A percentile compares a stretch with the other conserved stretches of the same genome.
Evolutionary conservation across 1,140 invertebrate genomes (phyloP).

Genomic region (Lerema accius): DNA sequence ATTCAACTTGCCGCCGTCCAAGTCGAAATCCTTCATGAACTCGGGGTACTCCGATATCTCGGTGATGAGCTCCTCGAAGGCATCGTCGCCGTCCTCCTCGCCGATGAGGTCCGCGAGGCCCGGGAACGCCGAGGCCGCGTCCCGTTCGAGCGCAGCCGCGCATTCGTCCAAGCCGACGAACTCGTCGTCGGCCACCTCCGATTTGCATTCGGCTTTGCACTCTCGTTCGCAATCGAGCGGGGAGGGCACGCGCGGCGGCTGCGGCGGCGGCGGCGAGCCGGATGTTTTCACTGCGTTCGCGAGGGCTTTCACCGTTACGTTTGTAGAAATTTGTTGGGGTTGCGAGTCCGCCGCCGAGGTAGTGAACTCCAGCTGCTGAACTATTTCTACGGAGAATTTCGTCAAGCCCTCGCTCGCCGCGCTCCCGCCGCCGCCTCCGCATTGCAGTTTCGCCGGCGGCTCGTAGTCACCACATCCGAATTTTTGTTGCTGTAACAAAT

Average conservation of each 20-base stretch:
- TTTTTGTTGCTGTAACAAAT: conserved; percentile 90
- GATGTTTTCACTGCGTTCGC: conserved; percentile 92
- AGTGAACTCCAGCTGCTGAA: conserved; percentile 94
- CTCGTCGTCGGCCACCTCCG: conserved; percentile 91
- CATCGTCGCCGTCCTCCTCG: conserved; percentile 92
- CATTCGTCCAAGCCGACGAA: conserved; percentile 92
- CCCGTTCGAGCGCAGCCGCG: conserved; percentile 91
- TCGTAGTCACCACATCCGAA: conserved; percentile 92
- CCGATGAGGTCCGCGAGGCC: conserved; percentile 91
- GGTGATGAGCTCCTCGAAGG: conserved; percentile 94
- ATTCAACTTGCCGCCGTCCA: conserved; percentile 79
- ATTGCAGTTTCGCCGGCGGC: conserved; percentile 90
- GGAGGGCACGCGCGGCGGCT: conserved; percentile 73
- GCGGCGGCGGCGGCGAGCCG: conserved; percentile 82
- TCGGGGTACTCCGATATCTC: conserved; percentile 93
- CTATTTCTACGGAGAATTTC: conserved; percentile 95
- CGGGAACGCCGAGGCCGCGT: conserved; percentile 89
- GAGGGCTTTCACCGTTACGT: conserved; percentile 95
- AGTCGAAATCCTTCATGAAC: conserved; percentile 92
- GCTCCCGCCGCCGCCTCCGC: conserved; percentile 81
- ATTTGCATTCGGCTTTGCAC: conserved; percentile 89
- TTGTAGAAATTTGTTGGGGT: conserved; percentile 95
- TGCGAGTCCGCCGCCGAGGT: conserved; percentile 91
- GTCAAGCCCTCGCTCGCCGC: conserved; percentile 85
- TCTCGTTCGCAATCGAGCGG: conserved; percentile 83